These are phyloP conservation scores for Papilio gigon DNA, from an alignment of 2,888 invertebrate genomes.

Conservation along the genomic window DNA sequence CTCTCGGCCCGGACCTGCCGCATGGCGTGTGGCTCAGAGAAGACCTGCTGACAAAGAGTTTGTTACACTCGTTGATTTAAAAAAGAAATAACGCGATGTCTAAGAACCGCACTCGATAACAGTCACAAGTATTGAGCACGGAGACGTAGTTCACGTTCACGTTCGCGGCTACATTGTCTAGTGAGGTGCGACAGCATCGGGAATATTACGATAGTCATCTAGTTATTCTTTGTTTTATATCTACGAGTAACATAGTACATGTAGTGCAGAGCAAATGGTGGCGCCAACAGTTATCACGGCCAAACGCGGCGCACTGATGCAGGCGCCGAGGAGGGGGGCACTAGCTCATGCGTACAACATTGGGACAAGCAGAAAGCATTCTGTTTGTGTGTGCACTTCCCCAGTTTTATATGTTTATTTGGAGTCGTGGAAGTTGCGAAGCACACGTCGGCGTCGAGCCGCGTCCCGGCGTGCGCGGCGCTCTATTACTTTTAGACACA, in stretches of 20 bases:
- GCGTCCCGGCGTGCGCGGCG: no score
- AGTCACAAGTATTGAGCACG: background rate
- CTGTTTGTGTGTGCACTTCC: background rate
- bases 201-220: background rate
- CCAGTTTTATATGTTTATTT: background rate
- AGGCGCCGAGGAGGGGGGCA: background rate
- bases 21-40: slow-evolving; percentile 15
- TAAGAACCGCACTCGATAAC: background rate
- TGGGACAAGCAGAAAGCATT: slow-evolving; percentile 3
- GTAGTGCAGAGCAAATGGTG: background rate
- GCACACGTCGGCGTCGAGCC: no score
- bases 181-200: background rate
- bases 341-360: slow-evolving; percentile 1
- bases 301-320: background rate
- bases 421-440: no score
- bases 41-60: slow-evolving; percentile 11
- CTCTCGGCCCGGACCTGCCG: slow-evolving; percentile 16
- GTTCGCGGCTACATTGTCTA: background rate
- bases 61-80: no score
- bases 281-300: slow-evolving; percentile 11
- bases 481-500: no score
- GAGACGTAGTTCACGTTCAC: no score
- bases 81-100: no score
- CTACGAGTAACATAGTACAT: background rate
- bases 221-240: background rate